phyloP scores from a whole-genome alignment of 1,140 invertebrate species.

The Drosophila takahashii region DNA sequence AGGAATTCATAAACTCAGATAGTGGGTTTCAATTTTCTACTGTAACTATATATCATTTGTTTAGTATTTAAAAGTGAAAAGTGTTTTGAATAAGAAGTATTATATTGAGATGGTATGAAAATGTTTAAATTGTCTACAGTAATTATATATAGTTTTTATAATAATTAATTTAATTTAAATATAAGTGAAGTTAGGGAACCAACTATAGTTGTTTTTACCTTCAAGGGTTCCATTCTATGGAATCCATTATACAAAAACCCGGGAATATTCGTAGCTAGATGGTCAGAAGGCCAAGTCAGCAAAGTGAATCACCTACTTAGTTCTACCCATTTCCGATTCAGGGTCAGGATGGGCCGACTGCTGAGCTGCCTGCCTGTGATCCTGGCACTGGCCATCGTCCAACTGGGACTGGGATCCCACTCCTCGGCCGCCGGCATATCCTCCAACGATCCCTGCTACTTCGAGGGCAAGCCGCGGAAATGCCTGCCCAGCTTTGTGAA shows the following conservation, averaged over 20 bases:
- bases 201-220: no score
- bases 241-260: not conserved
- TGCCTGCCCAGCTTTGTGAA: slow-evolving; percentile 99
- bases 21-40: no score
- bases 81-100: not conserved
- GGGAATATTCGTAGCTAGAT: slow-evolving; percentile 7
- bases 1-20: no score
- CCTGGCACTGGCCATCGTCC: slow-evolving; percentile 19
- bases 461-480: slow-evolving; percentile 92
- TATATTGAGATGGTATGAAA: no score
- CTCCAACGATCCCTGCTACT: slow-evolving; percentile 94
- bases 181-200: no score
- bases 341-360: slow-evolving; percentile 27
- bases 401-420: not conserved
- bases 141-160: no score
- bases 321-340: slow-evolving; percentile 15
- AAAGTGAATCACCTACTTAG: not conserved
- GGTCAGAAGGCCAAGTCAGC: not conserved
- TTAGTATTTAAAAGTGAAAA: not conserved
- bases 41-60: not conserved
- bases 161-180: no score
- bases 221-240: no score
- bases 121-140: no score
- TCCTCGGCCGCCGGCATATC: slow-evolving; percentile 23
- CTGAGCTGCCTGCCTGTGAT: slow-evolving; percentile 10